Evolutionary conservation across 64 coral and sea anemone species (phyloP).

Genomic region (Porites australiensis): DNA sequence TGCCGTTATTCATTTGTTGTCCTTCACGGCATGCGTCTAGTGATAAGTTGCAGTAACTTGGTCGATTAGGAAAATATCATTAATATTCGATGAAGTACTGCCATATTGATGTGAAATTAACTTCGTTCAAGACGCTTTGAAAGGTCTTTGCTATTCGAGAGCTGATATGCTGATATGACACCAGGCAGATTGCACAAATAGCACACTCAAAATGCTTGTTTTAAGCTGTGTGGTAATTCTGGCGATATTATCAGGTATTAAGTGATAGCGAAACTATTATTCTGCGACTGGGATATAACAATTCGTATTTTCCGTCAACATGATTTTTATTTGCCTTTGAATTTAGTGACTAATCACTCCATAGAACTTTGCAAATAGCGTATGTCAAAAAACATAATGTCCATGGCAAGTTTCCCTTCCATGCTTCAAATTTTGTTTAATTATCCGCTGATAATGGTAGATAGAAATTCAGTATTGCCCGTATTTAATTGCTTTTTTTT

Average conservation of each 20-base stretch:
- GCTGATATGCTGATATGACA: background rate
- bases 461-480: background rate
- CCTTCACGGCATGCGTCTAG: background rate
- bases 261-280: background rate
- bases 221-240: background rate
- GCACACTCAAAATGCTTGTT: background rate
- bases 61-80: slow-evolving; percentile 29
- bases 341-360: no score
- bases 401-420: background rate
- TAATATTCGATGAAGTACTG: slow-evolving; percentile 35
- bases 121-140: background rate
- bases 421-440: background rate
- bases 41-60: background rate
- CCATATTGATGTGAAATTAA: background rate
- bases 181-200: background rate
- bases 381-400: background rate
- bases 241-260: background rate
- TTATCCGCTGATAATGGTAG: background rate
- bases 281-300: background rate
- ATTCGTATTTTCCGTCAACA: background rate
- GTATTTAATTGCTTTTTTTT: background rate
- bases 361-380: no score
- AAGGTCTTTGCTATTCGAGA: background rate
- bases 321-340: background rate
- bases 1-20: no score